Conservation (phyloP, 2,113 vertebrate species). For the Channa argus region DNA sequence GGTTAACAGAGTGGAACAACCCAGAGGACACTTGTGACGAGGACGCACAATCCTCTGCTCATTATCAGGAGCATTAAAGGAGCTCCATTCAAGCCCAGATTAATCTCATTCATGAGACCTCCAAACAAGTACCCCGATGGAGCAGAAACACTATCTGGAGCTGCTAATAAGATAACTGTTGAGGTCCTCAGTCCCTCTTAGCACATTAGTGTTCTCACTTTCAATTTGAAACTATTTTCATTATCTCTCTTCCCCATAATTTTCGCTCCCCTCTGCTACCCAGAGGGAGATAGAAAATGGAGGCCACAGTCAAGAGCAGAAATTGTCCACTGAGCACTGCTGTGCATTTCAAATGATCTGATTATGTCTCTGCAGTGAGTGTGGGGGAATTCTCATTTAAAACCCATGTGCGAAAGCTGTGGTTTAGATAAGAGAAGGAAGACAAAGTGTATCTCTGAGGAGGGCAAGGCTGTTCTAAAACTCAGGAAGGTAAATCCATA, state of each 20-base stretch:
- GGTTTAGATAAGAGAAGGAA: slow-evolving; percentile 65
- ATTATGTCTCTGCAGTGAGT: slow-evolving; percentile 68
- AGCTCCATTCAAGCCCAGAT: slow-evolving; percentile 78
- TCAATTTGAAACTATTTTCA: slow-evolving; percentile 86
- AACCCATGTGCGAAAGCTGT: slow-evolving; percentile 59
- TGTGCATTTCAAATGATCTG: slow-evolving; percentile 78
- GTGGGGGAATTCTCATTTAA: slow-evolving; percentile 64
- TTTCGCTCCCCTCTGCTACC: slow-evolving; percentile 76
- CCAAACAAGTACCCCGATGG: slow-evolving; percentile 75
- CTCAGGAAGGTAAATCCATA: slow-evolving; percentile 25
- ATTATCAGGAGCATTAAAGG: slow-evolving; percentile 78
- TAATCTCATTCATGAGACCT: slow-evolving; percentile 81
- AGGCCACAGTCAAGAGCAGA: slow-evolving; percentile 80
- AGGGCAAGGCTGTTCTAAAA: slow-evolving; percentile 53
- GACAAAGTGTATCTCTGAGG: slow-evolving; percentile 62
- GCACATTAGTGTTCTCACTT: slow-evolving; percentile 83
- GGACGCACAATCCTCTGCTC: slow-evolving; percentile 69
- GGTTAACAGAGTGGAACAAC: slow-evolving; percentile 60
- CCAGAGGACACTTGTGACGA: slow-evolving; percentile 67
- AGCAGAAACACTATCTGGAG: slow-evolving; percentile 77
- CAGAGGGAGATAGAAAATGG: slow-evolving; percentile 78
- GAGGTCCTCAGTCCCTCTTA: slow-evolving; percentile 80
- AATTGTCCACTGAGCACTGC: slow-evolving; percentile 71
- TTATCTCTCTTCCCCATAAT: slow-evolving; percentile 82
- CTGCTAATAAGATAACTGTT: slow-evolving; percentile 84